These are phyloP conservation scores for Conger conger DNA, from an alignment of 2,113 vertebrate genomes.

Conservation along the genomic window DNA sequence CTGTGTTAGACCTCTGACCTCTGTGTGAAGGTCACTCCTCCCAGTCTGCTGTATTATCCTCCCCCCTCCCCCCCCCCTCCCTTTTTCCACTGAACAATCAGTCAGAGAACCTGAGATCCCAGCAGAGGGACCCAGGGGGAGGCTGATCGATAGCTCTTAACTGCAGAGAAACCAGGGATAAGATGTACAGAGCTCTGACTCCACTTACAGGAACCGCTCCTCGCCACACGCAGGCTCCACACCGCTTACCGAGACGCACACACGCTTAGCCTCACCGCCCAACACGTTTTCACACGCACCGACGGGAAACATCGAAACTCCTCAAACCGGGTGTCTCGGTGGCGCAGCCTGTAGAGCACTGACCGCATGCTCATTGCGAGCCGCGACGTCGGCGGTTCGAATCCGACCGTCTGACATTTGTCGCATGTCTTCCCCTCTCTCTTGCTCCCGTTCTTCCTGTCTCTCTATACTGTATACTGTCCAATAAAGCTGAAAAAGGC, in stretches of 20 bases:
- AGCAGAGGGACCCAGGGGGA: slow-evolving; percentile 40
- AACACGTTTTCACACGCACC: not conserved
- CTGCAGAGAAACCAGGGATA: slow-evolving; percentile 33
- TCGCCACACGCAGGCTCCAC: slow-evolving; percentile 16
- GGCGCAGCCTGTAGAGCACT: too few relatives aligned
- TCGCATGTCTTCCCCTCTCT: too few relatives aligned
- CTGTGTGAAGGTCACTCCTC: slow-evolving; percentile 32
- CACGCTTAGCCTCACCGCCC: not conserved
- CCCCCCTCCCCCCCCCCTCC: slow-evolving; percentile 25
- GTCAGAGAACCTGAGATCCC: slow-evolving; percentile 57
- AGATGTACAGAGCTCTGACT: slow-evolving; percentile 11
- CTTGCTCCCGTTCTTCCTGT: too few relatives aligned
- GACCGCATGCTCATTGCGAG: too few relatives aligned
- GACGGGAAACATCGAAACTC: not conserved
- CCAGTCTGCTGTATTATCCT: slow-evolving; percentile 15
- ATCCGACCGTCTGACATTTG: too few relatives aligned
- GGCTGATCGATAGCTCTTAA: slow-evolving; percentile 46
- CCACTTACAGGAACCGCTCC: slow-evolving; percentile 43
- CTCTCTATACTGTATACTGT: too few relatives aligned
- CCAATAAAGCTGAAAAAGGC: too few relatives aligned
- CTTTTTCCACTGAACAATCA: slow-evolving; percentile 53
- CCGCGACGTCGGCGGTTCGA: too few relatives aligned
- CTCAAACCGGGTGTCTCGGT: too few relatives aligned
- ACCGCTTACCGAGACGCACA: not conserved
- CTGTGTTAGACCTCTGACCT: slow-evolving; percentile 31